Base-by-base conservation (phyloP, 2,888 invertebrate species). In the Esperia sulphurella region DNA sequence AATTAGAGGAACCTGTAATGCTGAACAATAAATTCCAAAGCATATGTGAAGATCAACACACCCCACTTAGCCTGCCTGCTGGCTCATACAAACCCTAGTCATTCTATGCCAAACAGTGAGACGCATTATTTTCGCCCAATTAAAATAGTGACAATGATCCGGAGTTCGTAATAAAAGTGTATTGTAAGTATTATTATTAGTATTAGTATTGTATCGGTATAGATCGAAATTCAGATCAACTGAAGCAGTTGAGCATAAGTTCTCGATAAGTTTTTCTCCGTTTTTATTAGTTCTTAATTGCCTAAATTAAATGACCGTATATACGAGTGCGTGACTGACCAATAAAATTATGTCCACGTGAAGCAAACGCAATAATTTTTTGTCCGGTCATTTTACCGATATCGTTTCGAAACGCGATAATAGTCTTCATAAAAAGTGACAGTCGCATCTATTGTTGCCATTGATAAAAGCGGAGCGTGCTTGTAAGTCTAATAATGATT, bases 391-490 rank as follows among this genome's bases (percentile, higher is more conserved):
- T 48, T 52, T 47, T 41, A 50, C 45, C 45, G 38, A 51, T 42
- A 33, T 41, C 39, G 38, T 50, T 30, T 14, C 51, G 38, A 49
- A 49, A 45, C 39, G 48, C 35, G 48, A 51, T 52, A 59, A 52
- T 50, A 50, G 41, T 10, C 43, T 46, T 46, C 29, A 52, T 50
- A 55, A 58, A 55, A 58, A 53, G 48, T 50, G 48, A 58, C 55
- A 56, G 52, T 42, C 44, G 41, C 50, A 33, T 8, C 42, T 39
- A 44, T 46, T 46, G 43, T 46, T 21, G 33, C 38, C 30, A n/a
- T 48, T 57, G 57, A 58, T 63, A 62, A 69, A 50, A 59, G 60
- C 62, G 54, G 61, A 61, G 61, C 45, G 55, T 68, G 63, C 63
- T 58, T 52, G 63, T 55, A 54, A 50, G 43, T 51, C 43, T 46